Conservation (phyloP, 2,888 invertebrate genomes). For the Nephrotoma appendiculata region DNA sequence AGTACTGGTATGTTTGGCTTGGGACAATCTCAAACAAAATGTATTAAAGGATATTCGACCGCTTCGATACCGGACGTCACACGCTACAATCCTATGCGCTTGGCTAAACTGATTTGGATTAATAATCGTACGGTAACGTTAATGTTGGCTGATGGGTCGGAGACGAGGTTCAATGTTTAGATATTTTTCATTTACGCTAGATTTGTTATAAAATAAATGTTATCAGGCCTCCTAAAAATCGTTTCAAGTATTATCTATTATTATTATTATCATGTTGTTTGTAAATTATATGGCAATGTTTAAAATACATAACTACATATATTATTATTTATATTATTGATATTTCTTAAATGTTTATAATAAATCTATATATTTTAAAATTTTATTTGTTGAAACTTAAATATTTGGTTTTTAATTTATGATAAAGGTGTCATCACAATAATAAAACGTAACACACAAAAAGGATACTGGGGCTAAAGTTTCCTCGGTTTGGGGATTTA, state of each 20-base stretch:
- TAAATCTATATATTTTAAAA: background rate
- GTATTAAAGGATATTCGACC: slow-evolving; percentile 89
- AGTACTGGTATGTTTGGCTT: slow-evolving; percentile 89
- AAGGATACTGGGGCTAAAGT: too few relatives aligned
- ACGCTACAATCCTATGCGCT: slow-evolving; percentile 71
- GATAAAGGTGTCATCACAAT: too few relatives aligned
- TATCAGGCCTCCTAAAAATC: background rate
- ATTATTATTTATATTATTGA: background rate
- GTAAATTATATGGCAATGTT: background rate
- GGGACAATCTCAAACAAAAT: slow-evolving; percentile 92
- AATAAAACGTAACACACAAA: too few relatives aligned
- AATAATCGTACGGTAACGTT: slow-evolving; percentile 84
- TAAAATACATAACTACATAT: background rate
- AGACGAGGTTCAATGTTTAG: slow-evolving; percentile 70
- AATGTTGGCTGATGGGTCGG: slow-evolving; percentile 91
- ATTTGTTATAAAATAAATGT: background rate
- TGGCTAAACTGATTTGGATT: slow-evolving; percentile 91
- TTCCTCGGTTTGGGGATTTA: too few relatives aligned
- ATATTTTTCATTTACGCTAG: slow-evolving; percentile 3
- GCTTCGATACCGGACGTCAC: slow-evolving; percentile 82
- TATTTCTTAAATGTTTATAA: background rate
- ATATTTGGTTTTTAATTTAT: too few relatives aligned
- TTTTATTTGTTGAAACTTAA: background rate
- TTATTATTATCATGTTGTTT: background rate
- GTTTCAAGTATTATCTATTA: background rate